Evolutionary conservation across 2,797 vertebrate species (phyloP).

Genomic region (Philypnodon macrostomus): DNA sequence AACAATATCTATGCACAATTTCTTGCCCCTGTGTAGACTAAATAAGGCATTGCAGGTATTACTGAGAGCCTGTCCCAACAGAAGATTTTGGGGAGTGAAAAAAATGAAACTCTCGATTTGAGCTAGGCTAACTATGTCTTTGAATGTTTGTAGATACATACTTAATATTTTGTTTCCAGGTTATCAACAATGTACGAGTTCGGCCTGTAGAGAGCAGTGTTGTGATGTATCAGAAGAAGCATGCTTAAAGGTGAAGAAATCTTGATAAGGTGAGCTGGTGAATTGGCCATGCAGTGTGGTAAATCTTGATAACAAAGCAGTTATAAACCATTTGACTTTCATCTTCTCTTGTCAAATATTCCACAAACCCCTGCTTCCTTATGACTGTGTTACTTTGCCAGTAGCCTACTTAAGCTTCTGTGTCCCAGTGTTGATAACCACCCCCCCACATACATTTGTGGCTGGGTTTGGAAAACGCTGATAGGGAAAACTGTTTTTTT

Average conservation of each 20-base stretch:
- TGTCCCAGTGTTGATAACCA: no score
- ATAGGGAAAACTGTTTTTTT: slow-evolving; percentile 5
- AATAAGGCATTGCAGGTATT: no score
- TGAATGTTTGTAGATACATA: no score
- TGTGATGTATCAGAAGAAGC: slow-evolving; percentile 21
- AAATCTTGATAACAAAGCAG: slow-evolving; percentile 37
- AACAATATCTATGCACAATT: no score
- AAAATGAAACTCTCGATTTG: background rate
- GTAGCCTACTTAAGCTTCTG: slow-evolving; percentile 12
- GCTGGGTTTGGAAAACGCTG: slow-evolving; percentile 35
- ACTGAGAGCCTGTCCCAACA: no score
- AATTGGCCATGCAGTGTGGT: slow-evolving; percentile 16
- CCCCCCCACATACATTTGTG: slow-evolving; percentile 29
- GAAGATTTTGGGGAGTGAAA: no score
- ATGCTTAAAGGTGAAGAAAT: slow-evolving; percentile 8
- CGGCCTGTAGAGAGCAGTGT: slow-evolving; percentile 56
- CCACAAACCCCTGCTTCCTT: slow-evolving; percentile 14
- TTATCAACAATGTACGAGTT: background rate
- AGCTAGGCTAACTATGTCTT: background rate
- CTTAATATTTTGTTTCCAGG: background rate
- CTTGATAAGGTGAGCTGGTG: slow-evolving; percentile 12
- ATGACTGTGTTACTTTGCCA: slow-evolving; percentile 29
- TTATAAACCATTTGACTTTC: slow-evolving; percentile 23
- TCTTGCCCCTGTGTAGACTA: no score
- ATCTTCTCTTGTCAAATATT: slow-evolving; percentile 13